Evolutionary conservation across 2,113 vertebrate genomes (phyloP).

Genomic region (Caloenas nicobarica): DNA sequence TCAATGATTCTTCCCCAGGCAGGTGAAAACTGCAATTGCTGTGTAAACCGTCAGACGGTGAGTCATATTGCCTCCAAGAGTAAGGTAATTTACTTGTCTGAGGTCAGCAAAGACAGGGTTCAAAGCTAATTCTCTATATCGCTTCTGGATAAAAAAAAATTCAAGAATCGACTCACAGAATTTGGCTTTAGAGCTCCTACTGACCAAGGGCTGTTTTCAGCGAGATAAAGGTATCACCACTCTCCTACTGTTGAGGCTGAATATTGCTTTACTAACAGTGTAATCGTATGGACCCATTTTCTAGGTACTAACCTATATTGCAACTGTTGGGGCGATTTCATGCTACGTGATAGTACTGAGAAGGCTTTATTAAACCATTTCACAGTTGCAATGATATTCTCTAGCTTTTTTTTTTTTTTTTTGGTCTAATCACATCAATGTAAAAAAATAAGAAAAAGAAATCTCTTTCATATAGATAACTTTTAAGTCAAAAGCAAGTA

Average conservation of each 20-base stretch:
- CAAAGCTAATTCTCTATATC: slow-evolving; percentile 35
- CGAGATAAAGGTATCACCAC: slow-evolving; percentile 17
- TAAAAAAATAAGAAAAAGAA: background rate
- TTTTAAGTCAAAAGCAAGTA: background rate
- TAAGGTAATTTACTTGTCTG: slow-evolving; percentile 15
- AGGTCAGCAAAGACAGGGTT: slow-evolving; percentile 36
- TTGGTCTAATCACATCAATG: background rate
- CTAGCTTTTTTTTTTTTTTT: background rate
- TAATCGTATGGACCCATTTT: background rate
- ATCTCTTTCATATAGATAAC: background rate
- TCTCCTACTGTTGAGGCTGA: background rate
- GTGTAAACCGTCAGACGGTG: background rate
- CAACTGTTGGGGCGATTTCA: background rate
- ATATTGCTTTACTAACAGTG: background rate
- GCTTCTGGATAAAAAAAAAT: background rate
- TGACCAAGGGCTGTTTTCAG: background rate
- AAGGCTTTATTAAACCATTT: background rate
- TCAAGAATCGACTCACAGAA: background rate
- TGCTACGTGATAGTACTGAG: background rate
- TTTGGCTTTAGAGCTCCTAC: background rate
- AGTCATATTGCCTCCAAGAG: background rate
- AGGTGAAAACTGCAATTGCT: background rate
- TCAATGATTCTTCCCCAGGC: background rate
- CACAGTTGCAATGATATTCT: background rate
- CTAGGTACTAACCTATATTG: background rate